Base-by-base conservation (phyloP, 2,888 invertebrate genomes). In the Chrysolina americana region DNA sequence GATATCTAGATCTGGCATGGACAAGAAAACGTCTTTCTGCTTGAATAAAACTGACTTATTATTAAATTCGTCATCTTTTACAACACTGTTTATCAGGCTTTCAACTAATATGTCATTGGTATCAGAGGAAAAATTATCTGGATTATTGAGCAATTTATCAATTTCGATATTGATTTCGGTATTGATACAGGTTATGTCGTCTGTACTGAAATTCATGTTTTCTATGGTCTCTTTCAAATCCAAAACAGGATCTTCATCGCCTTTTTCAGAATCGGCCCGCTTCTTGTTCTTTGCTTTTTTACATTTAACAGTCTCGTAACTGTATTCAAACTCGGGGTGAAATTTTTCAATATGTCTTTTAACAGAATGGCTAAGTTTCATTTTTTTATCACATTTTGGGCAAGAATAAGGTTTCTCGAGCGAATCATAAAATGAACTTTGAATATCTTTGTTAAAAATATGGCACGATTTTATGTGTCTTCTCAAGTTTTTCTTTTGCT, bases 1-100 rank as follows among this genome's bases (percentile, higher is more conserved):
- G n/a, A 79, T 72, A 53, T 86, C 86, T 68, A 88, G 81, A 76
- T 87, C 87, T 0, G 87, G 88, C 86, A 88, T 87, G 0, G 87
- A 87, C 48, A 87, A 76, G 75, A 85, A 85, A 11, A 87, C 83
- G 73, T 85, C 76, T 41, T 78, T 79, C n/a, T 78, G 74, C 8
- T 62, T 76, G 19, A 63, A 41, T 17, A 53, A 63, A n/a, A 41
- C 56, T 0, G 41, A 44, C 15, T 64, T 65, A 15, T 47, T 62
- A 11, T 68, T 19, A 17, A 44, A 44, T 41, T 75, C 69, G 15
- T 53, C 69, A 21, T 70, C 75, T 19, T 70, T 73, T 0, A 74
- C 76, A 19, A 71, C 74, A 41, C 65, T 78, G 59, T 79, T 78
- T n/a, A 80, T 75, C 68, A 81, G 77, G 64, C 77, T 80, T n/a